These are phyloP conservation scores for Andrena bucephala DNA, from an alignment of 2,888 invertebrate genomes.

Conservation along the genomic window DNA sequence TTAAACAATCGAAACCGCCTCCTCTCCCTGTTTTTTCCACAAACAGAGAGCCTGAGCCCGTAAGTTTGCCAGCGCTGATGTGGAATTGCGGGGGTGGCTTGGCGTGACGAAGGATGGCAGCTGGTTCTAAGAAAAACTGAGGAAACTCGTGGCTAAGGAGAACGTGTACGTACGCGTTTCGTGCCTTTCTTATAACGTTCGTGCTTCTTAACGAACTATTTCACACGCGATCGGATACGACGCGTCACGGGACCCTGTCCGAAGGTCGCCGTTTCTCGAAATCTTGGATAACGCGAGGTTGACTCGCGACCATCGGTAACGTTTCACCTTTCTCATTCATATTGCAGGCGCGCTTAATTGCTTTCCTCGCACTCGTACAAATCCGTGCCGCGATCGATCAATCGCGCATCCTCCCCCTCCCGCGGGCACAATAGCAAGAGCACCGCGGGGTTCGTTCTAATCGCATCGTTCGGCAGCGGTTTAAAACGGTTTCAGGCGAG, in stretches of 20 bases:
- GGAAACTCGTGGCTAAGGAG: too few species aligned
- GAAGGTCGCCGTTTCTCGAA: constrained; percentile 26
- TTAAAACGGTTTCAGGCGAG: background rate
- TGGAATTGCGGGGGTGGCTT: too few species aligned
- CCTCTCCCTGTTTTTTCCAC: too few species aligned
- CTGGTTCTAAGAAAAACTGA: too few species aligned
- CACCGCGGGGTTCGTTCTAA: background rate
- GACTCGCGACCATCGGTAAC: background rate
- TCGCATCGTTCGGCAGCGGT: constrained; percentile 8
- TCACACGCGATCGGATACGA: constrained; percentile 1
- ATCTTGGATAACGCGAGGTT: constrained; percentile 25
- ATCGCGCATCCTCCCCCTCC: background rate
- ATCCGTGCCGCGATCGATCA: constrained; percentile 2
- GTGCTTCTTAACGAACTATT: constrained; percentile 3
- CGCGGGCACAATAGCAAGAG: background rate
- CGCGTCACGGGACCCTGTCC: too few species aligned
- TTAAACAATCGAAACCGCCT: too few species aligned
- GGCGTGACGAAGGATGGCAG: too few species aligned
- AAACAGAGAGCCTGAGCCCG: too few species aligned
- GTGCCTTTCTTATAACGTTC: too few species aligned
- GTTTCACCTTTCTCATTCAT: constrained; percentile 2
- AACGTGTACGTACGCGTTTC: too few species aligned
- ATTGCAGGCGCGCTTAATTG: constrained; percentile 18
- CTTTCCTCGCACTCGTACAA: background rate
- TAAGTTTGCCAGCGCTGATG: too few species aligned